Conservation (phyloP, 1,140 invertebrate genomes). For the Dryas iulia region DNA sequence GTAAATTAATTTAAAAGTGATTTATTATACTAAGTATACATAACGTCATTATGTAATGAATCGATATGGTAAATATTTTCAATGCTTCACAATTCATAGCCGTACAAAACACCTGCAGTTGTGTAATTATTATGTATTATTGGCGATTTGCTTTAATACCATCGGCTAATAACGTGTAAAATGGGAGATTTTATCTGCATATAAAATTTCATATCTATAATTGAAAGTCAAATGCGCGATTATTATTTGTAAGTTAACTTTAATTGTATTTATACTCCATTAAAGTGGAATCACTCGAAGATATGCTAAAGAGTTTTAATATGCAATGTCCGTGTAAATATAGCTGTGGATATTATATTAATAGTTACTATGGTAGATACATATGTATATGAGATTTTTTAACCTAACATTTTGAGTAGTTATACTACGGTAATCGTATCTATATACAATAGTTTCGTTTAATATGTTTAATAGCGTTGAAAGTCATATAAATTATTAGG, state of each 20-base stretch:
- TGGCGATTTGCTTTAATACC: conserved; percentile 40
- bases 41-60: neutral
- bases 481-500: too few species aligned
- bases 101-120: conserved; percentile 40
- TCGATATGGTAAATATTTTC: neutral
- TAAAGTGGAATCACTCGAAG: neutral
- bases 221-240: neutral
- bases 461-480: neutral
- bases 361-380: too few species aligned
- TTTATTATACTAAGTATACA: neutral
- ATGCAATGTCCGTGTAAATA: too few species aligned
- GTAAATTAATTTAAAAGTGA: neutral
- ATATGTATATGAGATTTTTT: too few species aligned
- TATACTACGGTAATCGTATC: too few species aligned
- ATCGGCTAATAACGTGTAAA: conserved; percentile 46
- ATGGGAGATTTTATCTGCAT: conserved; percentile 32
- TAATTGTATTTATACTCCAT: neutral
- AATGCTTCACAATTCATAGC: neutral
- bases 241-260: neutral
- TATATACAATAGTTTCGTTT: too few species aligned
- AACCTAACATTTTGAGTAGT: too few species aligned
- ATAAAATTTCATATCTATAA: conserved; percentile 14
- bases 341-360: too few species aligned
- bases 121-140: conserved; percentile 37
- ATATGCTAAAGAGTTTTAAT: too few species aligned